These are phyloP conservation scores for Geococcyx californianus DNA, from an alignment of 2,113 vertebrate species.

Conservation along the genomic window DNA sequence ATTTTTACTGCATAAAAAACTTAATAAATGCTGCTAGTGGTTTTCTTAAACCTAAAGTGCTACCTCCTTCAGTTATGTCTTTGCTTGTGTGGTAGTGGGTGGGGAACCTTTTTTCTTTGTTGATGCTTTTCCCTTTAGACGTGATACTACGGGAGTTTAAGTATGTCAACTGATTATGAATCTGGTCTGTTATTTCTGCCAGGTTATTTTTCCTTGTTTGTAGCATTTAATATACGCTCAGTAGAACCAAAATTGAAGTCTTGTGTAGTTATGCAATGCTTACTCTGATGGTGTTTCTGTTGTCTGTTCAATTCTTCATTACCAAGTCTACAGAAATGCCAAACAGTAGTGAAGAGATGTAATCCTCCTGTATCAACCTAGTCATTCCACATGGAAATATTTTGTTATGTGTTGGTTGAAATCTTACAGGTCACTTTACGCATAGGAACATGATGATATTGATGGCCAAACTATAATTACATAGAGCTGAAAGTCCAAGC, in stretches of 20 bases:
- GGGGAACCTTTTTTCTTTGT: not conserved
- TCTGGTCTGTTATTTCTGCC: not conserved
- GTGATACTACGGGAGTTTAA: not conserved
- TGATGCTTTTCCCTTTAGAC: not conserved
- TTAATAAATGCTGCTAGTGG: not conserved
- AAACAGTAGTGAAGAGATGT: not conserved
- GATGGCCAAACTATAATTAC: not conserved
- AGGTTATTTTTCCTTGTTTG: not conserved
- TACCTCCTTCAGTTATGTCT: not conserved
- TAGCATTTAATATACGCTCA: not conserved
- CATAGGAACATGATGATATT: not conserved
- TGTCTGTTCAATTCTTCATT: not conserved
- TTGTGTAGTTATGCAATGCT: not conserved
- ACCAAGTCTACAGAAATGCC: not conserved
- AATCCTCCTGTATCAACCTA: not conserved
- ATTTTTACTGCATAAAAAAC: not conserved
- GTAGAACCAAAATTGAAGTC: not conserved
- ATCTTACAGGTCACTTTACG: not conserved
- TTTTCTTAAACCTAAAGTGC: not conserved
- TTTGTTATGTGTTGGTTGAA: not conserved
- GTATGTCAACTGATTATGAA: not conserved
- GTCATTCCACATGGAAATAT: not conserved
- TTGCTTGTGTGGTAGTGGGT: not conserved
- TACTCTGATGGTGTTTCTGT: not conserved
- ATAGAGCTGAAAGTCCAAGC: not conserved